Percentiles rank a stretch among this genome's conserved stretches.
These are phyloP conservation scores for Cynaeus angustus DNA, from an alignment of 2,888 invertebrate species.

Conservation along the genomic window DNA sequence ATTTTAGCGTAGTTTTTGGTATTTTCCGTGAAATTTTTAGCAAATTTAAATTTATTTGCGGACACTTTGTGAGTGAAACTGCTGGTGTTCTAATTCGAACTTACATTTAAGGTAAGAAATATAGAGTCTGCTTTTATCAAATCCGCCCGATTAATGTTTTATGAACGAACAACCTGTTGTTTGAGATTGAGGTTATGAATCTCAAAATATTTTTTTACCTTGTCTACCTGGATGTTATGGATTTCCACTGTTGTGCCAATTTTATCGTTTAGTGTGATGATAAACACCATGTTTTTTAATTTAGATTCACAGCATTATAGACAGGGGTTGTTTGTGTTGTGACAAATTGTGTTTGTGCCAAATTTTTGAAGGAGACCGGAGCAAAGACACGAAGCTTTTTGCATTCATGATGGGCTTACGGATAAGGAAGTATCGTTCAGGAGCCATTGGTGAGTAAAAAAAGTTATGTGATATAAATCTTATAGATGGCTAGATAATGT, in stretches of 20 bases:
- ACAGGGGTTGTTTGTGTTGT: slow-evolving; percentile 25
- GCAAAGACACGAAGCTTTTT: neutral
- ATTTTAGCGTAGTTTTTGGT: slow-evolving; percentile 55
- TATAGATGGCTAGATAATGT: too few relatives aligned
- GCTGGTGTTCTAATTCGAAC: slow-evolving; percentile 7
- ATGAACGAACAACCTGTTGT: slow-evolving; percentile 45
- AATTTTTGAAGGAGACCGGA: slow-evolving; percentile 2
- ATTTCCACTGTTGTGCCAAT: neutral
- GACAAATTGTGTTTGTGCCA: slow-evolving; percentile 18
- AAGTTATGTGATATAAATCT: too few relatives aligned
- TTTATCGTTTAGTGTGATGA: neutral
- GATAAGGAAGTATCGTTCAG: neutral
- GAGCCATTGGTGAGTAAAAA: neutral
- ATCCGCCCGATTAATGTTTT: slow-evolving; percentile 3
- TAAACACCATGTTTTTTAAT: neutral
- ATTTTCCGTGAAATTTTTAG: slow-evolving; percentile 43
- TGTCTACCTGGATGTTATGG: neutral
- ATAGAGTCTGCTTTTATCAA: neutral
- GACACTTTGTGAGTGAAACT: slow-evolving; percentile 46
- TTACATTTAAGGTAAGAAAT: slow-evolving; percentile 39
- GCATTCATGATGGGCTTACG: neutral
- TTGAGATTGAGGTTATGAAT: slow-evolving; percentile 46
- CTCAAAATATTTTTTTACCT: slow-evolving; percentile 34
- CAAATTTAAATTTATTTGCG: slow-evolving; percentile 40
- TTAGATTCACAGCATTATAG: neutral